These are phyloP conservation scores for Temnothorax curvispinosus DNA, from an alignment of 1,140 invertebrate genomes.

Conservation along the genomic window DNA sequence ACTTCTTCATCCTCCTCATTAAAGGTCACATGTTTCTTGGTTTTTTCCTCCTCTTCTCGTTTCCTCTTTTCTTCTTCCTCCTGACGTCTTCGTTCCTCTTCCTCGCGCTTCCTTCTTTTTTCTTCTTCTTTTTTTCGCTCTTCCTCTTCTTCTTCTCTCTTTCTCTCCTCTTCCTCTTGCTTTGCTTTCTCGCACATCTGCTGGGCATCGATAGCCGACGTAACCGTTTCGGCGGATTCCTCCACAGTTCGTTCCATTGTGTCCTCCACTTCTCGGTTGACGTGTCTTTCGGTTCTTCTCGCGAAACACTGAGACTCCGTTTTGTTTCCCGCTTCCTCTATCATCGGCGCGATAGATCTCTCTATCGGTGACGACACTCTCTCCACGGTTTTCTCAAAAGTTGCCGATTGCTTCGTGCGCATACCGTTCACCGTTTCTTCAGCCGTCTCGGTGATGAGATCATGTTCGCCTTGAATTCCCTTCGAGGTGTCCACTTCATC, in stretches of 20 bases:
- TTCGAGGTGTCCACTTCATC: slow-evolving; percentile 70
- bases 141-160: slow-evolving; percentile 73
- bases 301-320: background rate
- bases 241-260: slow-evolving; percentile 67
- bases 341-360: background rate
- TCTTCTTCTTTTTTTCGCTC: slow-evolving; percentile 77
- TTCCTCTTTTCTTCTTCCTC: slow-evolving; percentile 70
- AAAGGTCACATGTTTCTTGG: slow-evolving; percentile 73
- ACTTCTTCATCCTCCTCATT: slow-evolving; percentile 70
- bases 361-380: slow-evolving; percentile 75
- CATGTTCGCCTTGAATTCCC: slow-evolving; percentile 82
- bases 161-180: slow-evolving; percentile 78
- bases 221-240: slow-evolving; percentile 77
- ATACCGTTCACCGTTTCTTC: slow-evolving; percentile 82
- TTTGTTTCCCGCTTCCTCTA: slow-evolving; percentile 19
- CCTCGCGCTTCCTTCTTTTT: slow-evolving; percentile 64
- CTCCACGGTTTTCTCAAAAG: slow-evolving; percentile 83
- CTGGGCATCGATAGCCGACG: slow-evolving; percentile 80
- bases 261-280: slow-evolving; percentile 67
- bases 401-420: slow-evolving; percentile 82
- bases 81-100: slow-evolving; percentile 74
- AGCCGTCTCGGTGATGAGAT: slow-evolving; percentile 81
- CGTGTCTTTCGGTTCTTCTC: slow-evolving; percentile 63
- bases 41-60: slow-evolving; percentile 76
- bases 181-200: slow-evolving; percentile 80